Evolutionary conservation across 2,888 invertebrate genomes (phyloP), one percentile per base, ranked within the genome.

Genomic region (Panzeria rudis): DNA sequence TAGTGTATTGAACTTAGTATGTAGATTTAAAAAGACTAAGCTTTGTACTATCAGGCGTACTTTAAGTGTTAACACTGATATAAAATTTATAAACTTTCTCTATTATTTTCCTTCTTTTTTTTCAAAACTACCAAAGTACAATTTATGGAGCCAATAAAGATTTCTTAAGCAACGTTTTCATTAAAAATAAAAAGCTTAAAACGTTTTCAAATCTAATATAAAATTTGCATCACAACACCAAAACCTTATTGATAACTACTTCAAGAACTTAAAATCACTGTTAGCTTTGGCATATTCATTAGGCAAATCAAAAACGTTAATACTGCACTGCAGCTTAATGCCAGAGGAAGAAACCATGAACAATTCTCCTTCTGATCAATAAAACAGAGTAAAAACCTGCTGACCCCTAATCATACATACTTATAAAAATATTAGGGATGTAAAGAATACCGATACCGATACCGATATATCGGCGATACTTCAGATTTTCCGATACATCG

Each of bases 201-300:
- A 38, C 13, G 61, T 9, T 64, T 25, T 13, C 17, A 25, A 56
- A 56, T 41, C 38, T 20, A n/a, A 35, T 52, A 41, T 38, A 8
- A 23, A 41, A 54, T 54, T 41, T 64, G 8, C 47, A 17, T 32
- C 4, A 17, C 17, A n/a, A 20, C 29, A 41, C 11, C 8, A 38
- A 54, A 56, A 59, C 29, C 44, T 44, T 20, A 59, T 44, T 15
- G 23, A n/a, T 41, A 56, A 71, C n/a, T 29, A 56, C 54, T 71
- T 71, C 41, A 54, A 17, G 13, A 56, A 56, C 17, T 71, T n/a
- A n/a, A 23, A 71, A 54, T 71, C 71, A 44, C 56, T 41, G 41
- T 41, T 66, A 25, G 38, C 4, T 54, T 41, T 71, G 54, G 71
- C 71, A 41, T 29, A 38, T 41, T 54, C 52, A 56, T 71, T 71